Conservation (phyloP, 2,888 invertebrate genomes). For the Thecocarcelia acutangulata region DNA sequence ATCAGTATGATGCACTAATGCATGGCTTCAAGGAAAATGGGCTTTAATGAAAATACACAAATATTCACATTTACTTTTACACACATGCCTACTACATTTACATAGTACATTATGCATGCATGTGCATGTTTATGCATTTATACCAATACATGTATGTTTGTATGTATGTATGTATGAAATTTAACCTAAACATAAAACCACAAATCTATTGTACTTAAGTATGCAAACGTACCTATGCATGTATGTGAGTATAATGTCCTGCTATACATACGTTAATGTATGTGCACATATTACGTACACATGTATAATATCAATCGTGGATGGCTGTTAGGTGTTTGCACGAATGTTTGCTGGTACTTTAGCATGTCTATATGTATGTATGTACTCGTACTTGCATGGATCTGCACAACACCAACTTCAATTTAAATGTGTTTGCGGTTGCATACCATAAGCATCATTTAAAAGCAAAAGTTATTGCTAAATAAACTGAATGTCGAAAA, state of each 20-base stretch:
- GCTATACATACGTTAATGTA: constrained; percentile 12
- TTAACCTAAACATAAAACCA: constrained; percentile 42
- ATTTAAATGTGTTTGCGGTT: constrained; percentile 49
- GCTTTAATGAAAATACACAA: constrained; percentile 40
- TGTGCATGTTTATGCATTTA: no score
- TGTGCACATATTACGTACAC: neutral
- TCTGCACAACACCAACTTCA: constrained; percentile 10
- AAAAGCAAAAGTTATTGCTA: constrained; percentile 60
- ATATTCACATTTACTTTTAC: constrained; percentile 10
- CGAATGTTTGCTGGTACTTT: constrained; percentile 7
- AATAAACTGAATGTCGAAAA: constrained; percentile 37
- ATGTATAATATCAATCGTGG: neutral
- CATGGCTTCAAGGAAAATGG: constrained; percentile 36
- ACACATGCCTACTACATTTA: neutral
- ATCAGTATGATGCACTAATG: constrained; percentile 39
- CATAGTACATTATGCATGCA: no score
- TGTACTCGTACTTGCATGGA: neutral
- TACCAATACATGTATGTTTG: neutral
- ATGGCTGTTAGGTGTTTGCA: neutral
- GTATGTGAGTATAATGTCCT: constrained; percentile 35
- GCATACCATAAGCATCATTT: constrained; percentile 54
- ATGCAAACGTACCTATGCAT: neutral
- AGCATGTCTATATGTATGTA: neutral
- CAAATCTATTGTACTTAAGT: constrained; percentile 53
- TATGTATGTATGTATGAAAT: constrained; percentile 20